A percentile compares a stretch with the other conserved stretches of the same genome.
These are phyloP conservation scores for Chaetodon auriga DNA, from an alignment of 2,113 vertebrate genomes.

Conservation along the genomic window DNA sequence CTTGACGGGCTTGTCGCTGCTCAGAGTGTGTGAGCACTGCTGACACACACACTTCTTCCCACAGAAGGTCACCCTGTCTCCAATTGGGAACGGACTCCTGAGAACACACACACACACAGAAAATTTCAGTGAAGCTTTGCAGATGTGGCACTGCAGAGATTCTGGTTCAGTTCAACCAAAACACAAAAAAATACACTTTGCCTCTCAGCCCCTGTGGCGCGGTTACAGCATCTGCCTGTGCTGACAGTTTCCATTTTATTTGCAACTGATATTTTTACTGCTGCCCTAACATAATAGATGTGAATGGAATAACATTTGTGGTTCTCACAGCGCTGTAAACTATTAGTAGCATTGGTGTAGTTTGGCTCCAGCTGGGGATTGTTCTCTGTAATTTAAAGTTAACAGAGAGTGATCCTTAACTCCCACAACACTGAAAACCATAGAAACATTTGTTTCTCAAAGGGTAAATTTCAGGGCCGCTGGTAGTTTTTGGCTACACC, in stretches of 20 bases:
- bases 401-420: not conserved
- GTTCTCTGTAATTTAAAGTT: not conserved
- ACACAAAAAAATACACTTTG: not conserved
- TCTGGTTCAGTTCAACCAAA: not conserved
- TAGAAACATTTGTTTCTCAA: not conserved
- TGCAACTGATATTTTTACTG: not conserved
- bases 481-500: not conserved
- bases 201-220: not conserved
- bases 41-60: constrained; percentile 98
- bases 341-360: no score
- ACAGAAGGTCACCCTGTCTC: constrained; percentile 97
- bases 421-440: not conserved
- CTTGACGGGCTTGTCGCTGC: constrained; percentile 93
- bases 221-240: not conserved
- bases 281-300: no score
- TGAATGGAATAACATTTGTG: no score
- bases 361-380: no score
- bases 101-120: constrained; percentile 39
- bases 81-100: constrained; percentile 96
- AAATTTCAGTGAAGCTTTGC: constrained; percentile 13
- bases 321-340: no score
- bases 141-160: not conserved
- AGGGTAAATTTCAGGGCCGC: not conserved
- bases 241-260: not conserved
- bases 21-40: constrained; percentile 92